Percentiles rank a stretch among this genome's conserved stretches.
Conservation (phyloP, 2,888 invertebrate genomes). For the Pharmacophagus antenor region DNA sequence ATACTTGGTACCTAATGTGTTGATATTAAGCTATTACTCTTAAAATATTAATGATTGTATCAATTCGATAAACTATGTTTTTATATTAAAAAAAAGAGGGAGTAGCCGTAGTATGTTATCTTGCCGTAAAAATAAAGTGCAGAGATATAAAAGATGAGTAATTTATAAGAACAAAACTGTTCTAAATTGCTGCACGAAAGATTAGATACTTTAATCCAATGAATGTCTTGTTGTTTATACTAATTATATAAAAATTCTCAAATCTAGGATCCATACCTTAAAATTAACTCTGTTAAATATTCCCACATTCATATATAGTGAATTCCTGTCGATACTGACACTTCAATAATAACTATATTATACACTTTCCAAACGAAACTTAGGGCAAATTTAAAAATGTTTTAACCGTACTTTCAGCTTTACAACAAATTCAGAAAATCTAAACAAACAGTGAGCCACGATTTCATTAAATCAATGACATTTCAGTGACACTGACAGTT, state of each 20-base stretch:
- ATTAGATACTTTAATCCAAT: neutral
- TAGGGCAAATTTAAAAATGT: neutral
- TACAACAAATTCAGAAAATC: neutral
- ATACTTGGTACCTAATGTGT: too few relatives aligned
- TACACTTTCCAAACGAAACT: neutral
- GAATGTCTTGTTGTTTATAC: neutral
- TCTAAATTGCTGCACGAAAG: too few relatives aligned
- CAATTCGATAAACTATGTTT: too few relatives aligned
- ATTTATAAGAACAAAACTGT: neutral
- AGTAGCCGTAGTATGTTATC: too few relatives aligned
- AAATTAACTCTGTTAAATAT: constrained; percentile 90
- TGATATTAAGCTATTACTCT: too few relatives aligned
- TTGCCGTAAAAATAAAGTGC: neutral
- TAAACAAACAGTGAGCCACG: neutral
- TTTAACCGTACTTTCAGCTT: neutral
- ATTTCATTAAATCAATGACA: neutral
- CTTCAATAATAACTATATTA: constrained; percentile 12
- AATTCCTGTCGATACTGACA: constrained; percentile 57
- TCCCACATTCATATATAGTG: constrained; percentile 88
- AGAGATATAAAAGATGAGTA: neutral
- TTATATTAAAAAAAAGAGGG: neutral
- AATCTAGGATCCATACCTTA: constrained; percentile 79
- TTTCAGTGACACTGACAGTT: neutral
- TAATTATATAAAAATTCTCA: neutral
- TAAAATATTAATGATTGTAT: too few relatives aligned